phyloP scores from a whole-genome alignment of 2,888 invertebrate genomes.

The Pilophorus perplexus region DNA sequence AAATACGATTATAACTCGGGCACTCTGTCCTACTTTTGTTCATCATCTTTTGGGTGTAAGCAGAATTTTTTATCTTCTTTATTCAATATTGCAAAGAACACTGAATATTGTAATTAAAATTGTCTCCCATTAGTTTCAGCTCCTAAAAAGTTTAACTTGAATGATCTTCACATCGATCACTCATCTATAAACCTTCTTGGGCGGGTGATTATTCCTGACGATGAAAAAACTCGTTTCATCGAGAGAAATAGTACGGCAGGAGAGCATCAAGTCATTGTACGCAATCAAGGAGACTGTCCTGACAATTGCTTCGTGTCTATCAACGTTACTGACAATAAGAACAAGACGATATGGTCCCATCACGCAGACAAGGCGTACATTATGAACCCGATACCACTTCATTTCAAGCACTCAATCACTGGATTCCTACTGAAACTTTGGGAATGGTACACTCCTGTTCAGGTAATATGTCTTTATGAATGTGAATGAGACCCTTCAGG shows the following conservation, averaged over 20 bases:
- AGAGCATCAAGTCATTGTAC: conserved; percentile 48
- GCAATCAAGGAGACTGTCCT: conserved; percentile 69
- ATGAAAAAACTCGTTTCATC: conserved; percentile 28
- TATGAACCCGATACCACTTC: conserved; percentile 47
- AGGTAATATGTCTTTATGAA: conserved; percentile 8
- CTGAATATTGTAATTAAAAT: no score
- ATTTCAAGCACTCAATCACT: conserved; percentile 46
- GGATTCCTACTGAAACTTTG: conserved; percentile 81
- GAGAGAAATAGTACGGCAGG: conserved; percentile 32
- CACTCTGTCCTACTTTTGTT: conserved; percentile 57
- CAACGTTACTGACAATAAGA: conserved; percentile 59
- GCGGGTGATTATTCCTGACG: conserved; percentile 30
- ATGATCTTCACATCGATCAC: not conserved
- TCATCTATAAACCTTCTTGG: not conserved
- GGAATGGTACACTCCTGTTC: conserved; percentile 60
- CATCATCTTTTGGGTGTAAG: conserved; percentile 47
- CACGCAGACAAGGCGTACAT: conserved; percentile 49
- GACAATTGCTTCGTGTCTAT: conserved; percentile 62
- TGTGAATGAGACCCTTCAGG: not conserved
- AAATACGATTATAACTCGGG: conserved; percentile 56
- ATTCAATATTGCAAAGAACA: not conserved
- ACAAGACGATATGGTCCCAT: conserved; percentile 41
- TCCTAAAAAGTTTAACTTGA: conserved; percentile 16
- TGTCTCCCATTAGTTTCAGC: conserved; percentile 13
- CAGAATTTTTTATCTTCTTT: not conserved